Conservation (phyloP, 1,140 invertebrate genomes). For the Thereuonema tuberculata region DNA sequence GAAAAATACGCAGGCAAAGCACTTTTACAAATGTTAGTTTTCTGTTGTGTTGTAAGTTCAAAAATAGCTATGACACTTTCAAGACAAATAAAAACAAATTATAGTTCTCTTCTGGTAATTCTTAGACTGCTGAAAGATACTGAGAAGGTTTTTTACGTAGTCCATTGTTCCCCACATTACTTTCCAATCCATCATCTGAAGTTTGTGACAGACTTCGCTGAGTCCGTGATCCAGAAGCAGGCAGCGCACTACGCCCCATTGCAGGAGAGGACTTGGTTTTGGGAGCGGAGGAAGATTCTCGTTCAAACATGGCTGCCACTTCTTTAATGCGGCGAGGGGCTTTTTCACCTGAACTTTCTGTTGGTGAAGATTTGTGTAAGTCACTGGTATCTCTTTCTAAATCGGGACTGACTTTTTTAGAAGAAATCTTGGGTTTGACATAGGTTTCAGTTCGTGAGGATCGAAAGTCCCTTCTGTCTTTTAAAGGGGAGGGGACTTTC, state of each 20-base stretch:
- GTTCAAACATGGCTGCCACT: conserved; percentile 6
- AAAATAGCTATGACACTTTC: no score
- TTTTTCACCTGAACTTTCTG: not conserved
- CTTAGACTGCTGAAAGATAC: conserved; percentile 6
- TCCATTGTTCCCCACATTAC: not conserved
- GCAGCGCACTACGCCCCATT: not conserved
- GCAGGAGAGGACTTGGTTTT: not conserved
- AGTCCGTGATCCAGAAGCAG: not conserved
- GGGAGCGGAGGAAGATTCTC: not conserved
- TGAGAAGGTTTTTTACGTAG: not conserved
- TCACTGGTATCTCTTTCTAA: no score
- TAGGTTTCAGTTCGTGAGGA: not conserved
- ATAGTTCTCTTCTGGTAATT: no score
- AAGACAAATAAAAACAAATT: no score
- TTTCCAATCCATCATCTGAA: not conserved
- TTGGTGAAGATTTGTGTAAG: not conserved
- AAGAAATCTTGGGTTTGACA: no score
- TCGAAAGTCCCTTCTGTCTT: not conserved
- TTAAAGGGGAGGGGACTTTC: not conserved
- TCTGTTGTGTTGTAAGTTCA: no score
- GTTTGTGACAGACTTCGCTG: no score
- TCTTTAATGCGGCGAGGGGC: not conserved
- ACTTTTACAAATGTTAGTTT: no score
- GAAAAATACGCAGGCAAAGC: no score
- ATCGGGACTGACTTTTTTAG: no score